These are phyloP conservation scores for Acrobasis repandana DNA, from an alignment of 2,888 invertebrate species.

Conservation along the genomic window DNA sequence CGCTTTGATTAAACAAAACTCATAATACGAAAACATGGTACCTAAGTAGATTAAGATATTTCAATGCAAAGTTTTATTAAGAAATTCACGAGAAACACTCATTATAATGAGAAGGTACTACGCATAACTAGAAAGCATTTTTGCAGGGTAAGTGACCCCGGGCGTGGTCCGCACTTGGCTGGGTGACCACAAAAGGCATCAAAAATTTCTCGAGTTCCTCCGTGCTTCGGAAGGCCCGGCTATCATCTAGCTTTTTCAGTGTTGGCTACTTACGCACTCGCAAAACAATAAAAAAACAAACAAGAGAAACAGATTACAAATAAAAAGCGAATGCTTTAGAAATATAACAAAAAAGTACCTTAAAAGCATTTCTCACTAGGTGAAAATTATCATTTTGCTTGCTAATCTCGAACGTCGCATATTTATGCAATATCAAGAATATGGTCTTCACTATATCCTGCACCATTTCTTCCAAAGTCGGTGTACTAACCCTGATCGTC, in stretches of 20 bases:
- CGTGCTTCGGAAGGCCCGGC: too few species aligned
- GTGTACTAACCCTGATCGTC: conserved; percentile 88
- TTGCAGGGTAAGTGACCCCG: too few species aligned
- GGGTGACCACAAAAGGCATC: too few species aligned
- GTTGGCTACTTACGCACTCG: too few species aligned
- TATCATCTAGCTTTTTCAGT: too few species aligned
- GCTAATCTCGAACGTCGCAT: conserved; percentile 91
- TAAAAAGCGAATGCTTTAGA: too few species aligned
- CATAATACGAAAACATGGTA: not conserved
- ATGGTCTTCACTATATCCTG: conserved; percentile 87
- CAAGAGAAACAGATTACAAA: too few species aligned
- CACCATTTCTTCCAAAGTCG: conserved; percentile 85
- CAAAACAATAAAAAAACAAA: too few species aligned
- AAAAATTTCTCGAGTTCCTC: too few species aligned
- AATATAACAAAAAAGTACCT: conserved; percentile 76
- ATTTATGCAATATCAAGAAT: conserved; percentile 94
- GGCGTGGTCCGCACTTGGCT: too few species aligned
- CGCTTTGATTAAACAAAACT: not conserved
- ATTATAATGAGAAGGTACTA: not conserved
- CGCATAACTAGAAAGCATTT: too few species aligned
- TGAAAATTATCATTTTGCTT: conserved; percentile 94
- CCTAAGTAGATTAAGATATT: not conserved
- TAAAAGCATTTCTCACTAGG: conserved; percentile 93
- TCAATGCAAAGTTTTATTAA: not conserved
- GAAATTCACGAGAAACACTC: not conserved